phyloP scores from a whole-genome alignment of 2,797 vertebrate species.

The Siniperca scherzeri region DNA sequence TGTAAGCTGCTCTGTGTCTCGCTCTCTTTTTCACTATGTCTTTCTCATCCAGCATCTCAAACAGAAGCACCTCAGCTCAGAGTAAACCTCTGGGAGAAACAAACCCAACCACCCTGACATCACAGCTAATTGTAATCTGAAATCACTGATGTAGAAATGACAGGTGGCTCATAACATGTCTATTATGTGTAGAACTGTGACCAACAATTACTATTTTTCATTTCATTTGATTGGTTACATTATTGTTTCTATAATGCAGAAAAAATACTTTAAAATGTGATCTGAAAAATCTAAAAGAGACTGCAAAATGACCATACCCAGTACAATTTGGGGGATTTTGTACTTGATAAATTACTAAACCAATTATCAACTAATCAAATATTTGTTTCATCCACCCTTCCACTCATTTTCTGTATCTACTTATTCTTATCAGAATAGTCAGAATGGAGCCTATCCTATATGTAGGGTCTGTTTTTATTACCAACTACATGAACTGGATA shows the following conservation, averaged over 20 bases:
- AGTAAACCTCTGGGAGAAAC: constrained; percentile 16
- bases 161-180: neutral
- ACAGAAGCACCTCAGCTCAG: constrained; percentile 2
- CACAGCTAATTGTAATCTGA: constrained; percentile 24
- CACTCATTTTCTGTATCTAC: neutral
- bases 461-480: neutral
- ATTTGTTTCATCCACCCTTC: neutral
- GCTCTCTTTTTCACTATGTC: neutral
- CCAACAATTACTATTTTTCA: neutral
- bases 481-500: neutral
- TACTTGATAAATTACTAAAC: neutral
- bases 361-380: neutral
- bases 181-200: constrained; percentile 3
- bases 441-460: neutral
- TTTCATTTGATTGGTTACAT: neutral
- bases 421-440: neutral
- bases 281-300: neutral
- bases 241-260: neutral
- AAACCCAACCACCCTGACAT: neutral
- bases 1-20: neutral
- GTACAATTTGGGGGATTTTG: neutral
- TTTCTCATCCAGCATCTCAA: constrained; percentile 2
- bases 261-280: neutral
- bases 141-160: constrained; percentile 5
- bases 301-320: neutral